phyloP scores from a whole-genome alignment of 1,140 invertebrate species.

The Leptinotarsa defecta region DNA sequence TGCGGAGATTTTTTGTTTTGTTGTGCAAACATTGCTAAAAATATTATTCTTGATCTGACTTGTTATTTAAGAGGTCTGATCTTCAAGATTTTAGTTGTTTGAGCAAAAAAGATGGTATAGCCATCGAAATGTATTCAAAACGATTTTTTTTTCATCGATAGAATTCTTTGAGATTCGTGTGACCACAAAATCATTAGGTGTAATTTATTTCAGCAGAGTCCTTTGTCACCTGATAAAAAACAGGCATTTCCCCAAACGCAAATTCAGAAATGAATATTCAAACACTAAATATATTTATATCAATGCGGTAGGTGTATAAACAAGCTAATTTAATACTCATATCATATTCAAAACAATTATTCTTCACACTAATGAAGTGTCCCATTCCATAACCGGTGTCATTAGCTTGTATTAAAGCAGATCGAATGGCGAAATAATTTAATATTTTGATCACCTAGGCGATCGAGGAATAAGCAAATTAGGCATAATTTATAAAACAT shows the following conservation, averaged over 20 bases:
- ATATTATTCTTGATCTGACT: no score
- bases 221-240: no score
- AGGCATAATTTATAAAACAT: slow-evolving; percentile 31
- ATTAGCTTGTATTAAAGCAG: slow-evolving; percentile 12
- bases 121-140: no score
- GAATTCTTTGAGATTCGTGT: no score
- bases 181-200: no score
- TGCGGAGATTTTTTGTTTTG: no score
- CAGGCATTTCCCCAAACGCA: not conserved
- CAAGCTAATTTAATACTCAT: slow-evolving; percentile 10
- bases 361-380: slow-evolving; percentile 6
- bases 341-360: slow-evolving; percentile 2
- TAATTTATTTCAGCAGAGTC: no score
- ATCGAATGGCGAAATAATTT: slow-evolving; percentile 23
- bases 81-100: no score
- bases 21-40: no score
- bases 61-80: no score
- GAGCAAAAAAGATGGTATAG: no score
- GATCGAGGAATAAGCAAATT: slow-evolving; percentile 22
- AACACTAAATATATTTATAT: not conserved
- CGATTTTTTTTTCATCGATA: no score
- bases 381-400: slow-evolving; percentile 13
- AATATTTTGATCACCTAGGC: slow-evolving; percentile 18
- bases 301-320: slow-evolving; percentile 14
- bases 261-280: not conserved